Base-by-base conservation (phyloP, 53 echinoderm and acorn worm species). In the Actinopyga echinites region DNA sequence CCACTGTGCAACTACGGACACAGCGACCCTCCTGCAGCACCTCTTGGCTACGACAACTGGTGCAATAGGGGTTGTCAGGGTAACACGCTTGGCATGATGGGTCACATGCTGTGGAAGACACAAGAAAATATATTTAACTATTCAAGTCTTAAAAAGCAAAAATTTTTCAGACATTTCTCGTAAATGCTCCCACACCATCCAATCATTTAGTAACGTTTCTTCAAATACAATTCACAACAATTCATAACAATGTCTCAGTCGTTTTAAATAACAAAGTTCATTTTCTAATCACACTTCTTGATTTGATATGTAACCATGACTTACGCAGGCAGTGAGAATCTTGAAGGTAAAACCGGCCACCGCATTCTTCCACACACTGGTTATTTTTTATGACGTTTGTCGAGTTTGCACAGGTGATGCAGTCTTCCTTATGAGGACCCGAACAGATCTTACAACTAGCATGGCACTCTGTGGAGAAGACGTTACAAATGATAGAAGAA, bases 51-150 rank as follows among this genome's bases (percentile, higher is more conserved):
- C 84, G 89, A 67, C 99, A 99, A 79, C 74, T 89, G 82, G 88
- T 65, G 38, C 99, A 99, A 19, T 89, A 94, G 0, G 94, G 94
- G 85, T 79, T 90, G 87, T 99, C 94, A 67, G 90, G 83, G 87
- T 90, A 90, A 87, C 99, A 99, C 33, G 87, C 57, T 22, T 69
- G 75, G 64, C 99, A 99, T 0, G 99, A 99, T 2, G 87, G 78
- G 22, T 94, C 94, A 85, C 99, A 99, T 21, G 92, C 99, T 99
- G 80, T 30, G 34, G 23, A n/a, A n/a, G n/a, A n/a, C n/a, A n/a
- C n/a, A n/a, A n/a, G n/a, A n/a, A n/a, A n/a, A n/a, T n/a, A n/a
- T n/a, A n/a, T n/a, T n/a, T n/a, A n/a, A n/a, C n/a, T n/a, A n/a
- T n/a, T n/a, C n/a, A n/a, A n/a, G n/a, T n/a, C n/a, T n/a, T n/a